phyloP scores from a whole-genome alignment of 2,888 invertebrate genomes.

The Mayetiola destructor region DNA sequence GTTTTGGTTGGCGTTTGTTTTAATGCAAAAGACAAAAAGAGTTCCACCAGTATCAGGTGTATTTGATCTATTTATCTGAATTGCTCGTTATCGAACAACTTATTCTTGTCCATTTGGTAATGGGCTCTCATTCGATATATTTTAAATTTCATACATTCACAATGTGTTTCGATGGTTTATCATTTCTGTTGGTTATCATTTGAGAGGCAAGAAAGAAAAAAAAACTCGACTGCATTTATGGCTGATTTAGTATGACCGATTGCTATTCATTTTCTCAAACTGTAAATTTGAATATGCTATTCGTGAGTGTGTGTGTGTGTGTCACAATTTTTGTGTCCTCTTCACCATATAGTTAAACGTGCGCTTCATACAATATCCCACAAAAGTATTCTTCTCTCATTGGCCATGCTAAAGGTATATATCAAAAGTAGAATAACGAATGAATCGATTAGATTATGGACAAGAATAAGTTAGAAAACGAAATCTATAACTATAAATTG shows the following conservation, averaged over 20 bases:
- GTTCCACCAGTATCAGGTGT: too few relatives aligned
- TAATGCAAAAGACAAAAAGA: too few relatives aligned
- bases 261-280: conserved; percentile 8
- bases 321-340: neutral
- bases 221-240: conserved; percentile 8
- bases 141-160: neutral
- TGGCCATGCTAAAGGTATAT: neutral
- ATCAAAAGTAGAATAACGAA: conserved; percentile 1
- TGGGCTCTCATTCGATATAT: neutral
- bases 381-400: too few relatives aligned
- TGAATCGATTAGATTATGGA: conserved; percentile 4
- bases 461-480: neutral
- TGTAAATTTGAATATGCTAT: neutral
- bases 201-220: too few relatives aligned
- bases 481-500: conserved; percentile 10
- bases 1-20: neutral
- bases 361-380: too few relatives aligned
- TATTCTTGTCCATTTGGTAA: neutral
- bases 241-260: neutral
- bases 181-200: neutral
- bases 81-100: neutral
- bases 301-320: neutral
- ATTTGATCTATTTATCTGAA: neutral
- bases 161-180: neutral
- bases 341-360: too few relatives aligned